Conservation (phyloP, 2,113 vertebrate species). For the Oceanites oceanicus region DNA sequence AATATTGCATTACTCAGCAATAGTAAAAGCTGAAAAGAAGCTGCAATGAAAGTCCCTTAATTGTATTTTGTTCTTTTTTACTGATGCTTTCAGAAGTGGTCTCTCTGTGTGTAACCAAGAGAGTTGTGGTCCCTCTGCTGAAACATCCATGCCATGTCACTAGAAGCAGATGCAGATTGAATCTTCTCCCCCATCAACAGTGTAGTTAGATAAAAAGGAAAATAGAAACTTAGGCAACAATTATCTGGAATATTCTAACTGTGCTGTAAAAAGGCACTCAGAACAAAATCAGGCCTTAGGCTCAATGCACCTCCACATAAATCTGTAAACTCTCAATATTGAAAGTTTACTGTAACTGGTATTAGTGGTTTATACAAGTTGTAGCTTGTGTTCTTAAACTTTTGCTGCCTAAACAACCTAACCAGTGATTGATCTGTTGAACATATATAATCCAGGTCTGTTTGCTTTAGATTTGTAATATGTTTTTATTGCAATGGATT, state of each 20-base stretch:
- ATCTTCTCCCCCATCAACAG: not conserved
- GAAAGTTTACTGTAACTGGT: not conserved
- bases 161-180: not conserved
- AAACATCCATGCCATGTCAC: not conserved
- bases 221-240: not conserved
- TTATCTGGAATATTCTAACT: not conserved
- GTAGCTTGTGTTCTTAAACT: not conserved
- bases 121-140: not conserved
- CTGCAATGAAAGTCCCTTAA: not conserved
- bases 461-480: not conserved
- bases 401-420: not conserved
- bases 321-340: not conserved
- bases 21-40: not conserved
- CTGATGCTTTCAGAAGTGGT: not conserved
- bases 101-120: not conserved
- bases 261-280: not conserved
- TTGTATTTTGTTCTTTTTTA: not conserved
- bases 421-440: not conserved
- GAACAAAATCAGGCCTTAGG: not conserved
- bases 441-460: not conserved
- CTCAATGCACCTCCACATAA: not conserved
- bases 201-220: not conserved
- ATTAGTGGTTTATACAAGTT: not conserved
- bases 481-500: constrained; percentile 29
- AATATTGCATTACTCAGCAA: not conserved